Evolutionary conservation across 2,797 vertebrate genomes (phyloP).

Genomic region (Ambastaia sidthimunki): DNA sequence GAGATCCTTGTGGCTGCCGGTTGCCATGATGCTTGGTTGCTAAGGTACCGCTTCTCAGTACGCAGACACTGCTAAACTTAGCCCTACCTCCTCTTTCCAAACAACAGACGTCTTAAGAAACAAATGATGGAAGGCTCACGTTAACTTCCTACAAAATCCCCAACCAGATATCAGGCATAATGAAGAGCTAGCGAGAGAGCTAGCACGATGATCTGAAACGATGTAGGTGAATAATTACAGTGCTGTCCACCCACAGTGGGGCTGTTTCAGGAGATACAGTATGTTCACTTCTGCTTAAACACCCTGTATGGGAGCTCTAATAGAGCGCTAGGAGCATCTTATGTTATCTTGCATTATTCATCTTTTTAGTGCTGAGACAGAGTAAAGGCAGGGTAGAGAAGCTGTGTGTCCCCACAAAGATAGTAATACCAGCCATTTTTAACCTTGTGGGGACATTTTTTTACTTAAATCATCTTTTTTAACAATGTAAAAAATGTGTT

Average conservation of each 20-base stretch:
- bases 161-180: constrained; percentile 20
- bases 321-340: constrained; percentile 68
- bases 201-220: not conserved
- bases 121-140: not conserved
- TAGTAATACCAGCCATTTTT: too few relatives aligned
- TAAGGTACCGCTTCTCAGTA: constrained; percentile 46
- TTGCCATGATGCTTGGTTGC: constrained; percentile 68
- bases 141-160: constrained; percentile 3
- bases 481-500: too few relatives aligned
- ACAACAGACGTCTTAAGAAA: constrained; percentile 34
- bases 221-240: constrained; percentile 71
- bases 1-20: constrained; percentile 57
- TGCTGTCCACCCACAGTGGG: constrained; percentile 68
- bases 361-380: not conserved
- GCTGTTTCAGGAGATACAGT: constrained; percentile 65
- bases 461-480: too few relatives aligned
- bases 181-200: constrained; percentile 35
- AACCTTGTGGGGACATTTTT: too few relatives aligned
- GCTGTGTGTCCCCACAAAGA: too few relatives aligned
- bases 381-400: too few relatives aligned
- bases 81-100: not conserved
- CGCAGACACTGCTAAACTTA: too few relatives aligned
- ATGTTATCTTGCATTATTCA: constrained; percentile 49
- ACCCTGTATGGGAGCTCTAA: constrained; percentile 58
- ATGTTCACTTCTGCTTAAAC: constrained; percentile 61